These are phyloP conservation scores for Lacerta bilineata DNA, from an alignment of 2,797 vertebrate genomes.

Conservation along the genomic window DNA sequence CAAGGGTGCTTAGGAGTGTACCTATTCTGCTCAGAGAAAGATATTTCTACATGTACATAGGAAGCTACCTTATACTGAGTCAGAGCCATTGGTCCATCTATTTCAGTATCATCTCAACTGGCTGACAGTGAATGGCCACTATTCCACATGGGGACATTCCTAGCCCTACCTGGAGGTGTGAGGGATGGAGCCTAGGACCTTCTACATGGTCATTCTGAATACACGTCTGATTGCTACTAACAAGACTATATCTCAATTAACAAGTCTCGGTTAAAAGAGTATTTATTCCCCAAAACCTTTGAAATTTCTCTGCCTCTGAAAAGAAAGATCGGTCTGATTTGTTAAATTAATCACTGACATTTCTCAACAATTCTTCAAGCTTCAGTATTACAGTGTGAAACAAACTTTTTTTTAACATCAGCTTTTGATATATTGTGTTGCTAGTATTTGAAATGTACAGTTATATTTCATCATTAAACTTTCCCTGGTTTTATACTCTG, in stretches of 20 bases:
- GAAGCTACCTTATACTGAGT: no score
- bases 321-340: neutral
- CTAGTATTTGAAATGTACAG: conserved; percentile 46
- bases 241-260: neutral
- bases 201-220: neutral
- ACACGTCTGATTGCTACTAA: neutral
- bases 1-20: neutral
- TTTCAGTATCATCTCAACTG: no score
- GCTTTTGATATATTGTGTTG: conserved; percentile 24
- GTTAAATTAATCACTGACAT: conserved; percentile 51
- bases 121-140: no score
- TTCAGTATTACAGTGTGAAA: conserved; percentile 24
- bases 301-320: conserved; percentile 4
- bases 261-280: neutral
- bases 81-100: no score
- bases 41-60: neutral
- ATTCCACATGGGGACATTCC: no score
- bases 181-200: no score
- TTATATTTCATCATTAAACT: conserved; percentile 58
- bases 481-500: conserved; percentile 60
- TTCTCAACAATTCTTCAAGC: conserved; percentile 37
- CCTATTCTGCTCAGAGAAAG: neutral
- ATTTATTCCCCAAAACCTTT: conserved; percentile 20
- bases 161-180: no score
- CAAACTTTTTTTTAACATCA: conserved; percentile 24